Percentiles rank a stretch among this genome's conserved stretches.
Evolutionary conservation across 1,140 invertebrate genomes (phyloP).

Genomic region (Holotrichia oblita): DNA sequence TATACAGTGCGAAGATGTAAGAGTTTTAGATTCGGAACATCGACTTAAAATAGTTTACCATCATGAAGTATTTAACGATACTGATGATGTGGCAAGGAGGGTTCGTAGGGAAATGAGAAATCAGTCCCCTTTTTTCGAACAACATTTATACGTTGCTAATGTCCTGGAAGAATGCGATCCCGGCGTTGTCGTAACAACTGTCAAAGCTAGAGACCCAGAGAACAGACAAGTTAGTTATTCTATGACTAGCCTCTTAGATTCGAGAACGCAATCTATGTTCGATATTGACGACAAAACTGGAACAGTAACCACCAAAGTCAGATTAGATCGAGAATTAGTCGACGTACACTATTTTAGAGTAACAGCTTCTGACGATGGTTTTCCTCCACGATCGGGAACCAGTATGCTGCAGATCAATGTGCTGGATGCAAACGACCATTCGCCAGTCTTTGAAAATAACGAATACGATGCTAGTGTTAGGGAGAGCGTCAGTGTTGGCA

Average conservation of each 20-base stretch:
- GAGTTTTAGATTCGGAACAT: constrained; percentile 79
- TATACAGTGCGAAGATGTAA: constrained; percentile 70
- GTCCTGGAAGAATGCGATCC: constrained; percentile 91
- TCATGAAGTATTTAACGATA: constrained; percentile 81
- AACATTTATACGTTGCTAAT: constrained; percentile 83
- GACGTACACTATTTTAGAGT: constrained; percentile 82
- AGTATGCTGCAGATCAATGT: constrained; percentile 92
- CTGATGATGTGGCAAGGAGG: constrained; percentile 74
- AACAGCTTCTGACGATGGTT: constrained; percentile 86
- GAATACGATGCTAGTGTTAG: constrained; percentile 87
- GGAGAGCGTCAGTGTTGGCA: constrained; percentile 87
- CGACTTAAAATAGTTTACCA: constrained; percentile 83
- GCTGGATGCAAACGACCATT: constrained; percentile 92
- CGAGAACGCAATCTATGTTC: constrained; percentile 88
- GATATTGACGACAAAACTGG: constrained; percentile 85
- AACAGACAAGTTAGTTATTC: constrained; percentile 87
- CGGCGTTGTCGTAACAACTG: constrained; percentile 80
- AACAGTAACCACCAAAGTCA: constrained; percentile 82
- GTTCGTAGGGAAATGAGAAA: constrained; percentile 81
- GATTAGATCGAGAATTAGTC: constrained; percentile 80
- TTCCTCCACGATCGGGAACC: constrained; percentile 85
- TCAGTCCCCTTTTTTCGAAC: constrained; percentile 85
- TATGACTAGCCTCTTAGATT: constrained; percentile 92
- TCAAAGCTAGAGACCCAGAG: constrained; percentile 87
- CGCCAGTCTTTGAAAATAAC: constrained; percentile 87